Conservation (phyloP, 2,113 vertebrate species). For the Dryoscopus gambensis region DNA sequence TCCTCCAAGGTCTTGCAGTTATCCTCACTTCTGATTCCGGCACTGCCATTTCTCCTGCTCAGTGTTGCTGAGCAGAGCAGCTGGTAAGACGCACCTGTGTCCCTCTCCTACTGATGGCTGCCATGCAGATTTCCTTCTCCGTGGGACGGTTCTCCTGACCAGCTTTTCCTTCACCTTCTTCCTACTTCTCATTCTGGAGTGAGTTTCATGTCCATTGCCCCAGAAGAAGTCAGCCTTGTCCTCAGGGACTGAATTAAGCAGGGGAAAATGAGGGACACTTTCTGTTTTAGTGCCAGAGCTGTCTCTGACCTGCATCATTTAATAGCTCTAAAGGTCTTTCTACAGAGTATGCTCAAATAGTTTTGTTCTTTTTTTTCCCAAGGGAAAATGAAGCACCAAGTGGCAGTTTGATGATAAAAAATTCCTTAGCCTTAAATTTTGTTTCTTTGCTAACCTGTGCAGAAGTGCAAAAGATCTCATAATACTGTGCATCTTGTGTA, state of each 20-base stretch:
- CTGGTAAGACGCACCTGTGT: neutral
- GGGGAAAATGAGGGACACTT: neutral
- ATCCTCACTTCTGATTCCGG: neutral
- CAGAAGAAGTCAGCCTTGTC: neutral
- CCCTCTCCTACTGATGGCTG: neutral
- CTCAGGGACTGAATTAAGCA: neutral
- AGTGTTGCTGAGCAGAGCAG: neutral
- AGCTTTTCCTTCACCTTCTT: neutral
- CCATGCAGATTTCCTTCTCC: neutral
- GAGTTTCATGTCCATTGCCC: neutral
- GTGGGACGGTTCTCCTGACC: neutral
- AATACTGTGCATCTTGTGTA: neutral
- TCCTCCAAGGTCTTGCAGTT: neutral
- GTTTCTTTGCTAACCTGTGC: neutral
- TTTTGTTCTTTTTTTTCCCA: rapidly evolving
- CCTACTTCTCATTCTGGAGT: neutral
- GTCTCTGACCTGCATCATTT: neutral
- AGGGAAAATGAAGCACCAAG: neutral
- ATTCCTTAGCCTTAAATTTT: neutral
- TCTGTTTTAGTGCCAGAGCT: neutral
- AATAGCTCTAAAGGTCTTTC: neutral
- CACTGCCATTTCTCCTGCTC: neutral
- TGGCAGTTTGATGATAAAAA: neutral
- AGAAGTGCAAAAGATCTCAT: neutral
- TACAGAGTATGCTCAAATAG: neutral